Evolutionary conservation across 2,797 vertebrate species (phyloP).

Genomic region (Rhinella marina): DNA sequence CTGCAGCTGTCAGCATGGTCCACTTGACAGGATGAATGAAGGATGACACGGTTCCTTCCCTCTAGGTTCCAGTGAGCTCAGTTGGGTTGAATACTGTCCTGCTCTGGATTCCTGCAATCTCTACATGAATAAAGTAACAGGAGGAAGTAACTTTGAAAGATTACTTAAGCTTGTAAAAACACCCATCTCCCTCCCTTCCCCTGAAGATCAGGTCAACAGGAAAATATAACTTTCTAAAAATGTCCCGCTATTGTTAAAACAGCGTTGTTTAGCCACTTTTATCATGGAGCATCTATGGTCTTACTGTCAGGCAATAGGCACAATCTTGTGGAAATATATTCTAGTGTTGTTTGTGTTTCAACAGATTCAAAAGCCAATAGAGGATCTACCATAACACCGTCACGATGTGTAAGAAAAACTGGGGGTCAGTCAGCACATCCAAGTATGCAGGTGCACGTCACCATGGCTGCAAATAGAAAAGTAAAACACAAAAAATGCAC

Average conservation of each 20-base stretch:
- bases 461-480: too few species aligned
- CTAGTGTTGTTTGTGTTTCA: not conserved
- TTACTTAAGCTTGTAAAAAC: conserved; percentile 67
- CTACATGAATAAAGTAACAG: conserved; percentile 59
- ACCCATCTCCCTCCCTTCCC: conserved; percentile 60
- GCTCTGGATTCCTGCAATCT: conserved; percentile 1
- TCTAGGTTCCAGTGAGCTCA: conserved; percentile 66
- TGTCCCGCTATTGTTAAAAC: conserved; percentile 50
- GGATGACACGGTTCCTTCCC: conserved; percentile 77
- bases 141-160: conserved; percentile 72
- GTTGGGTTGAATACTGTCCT: conserved; percentile 65
- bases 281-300: conserved; percentile 40
- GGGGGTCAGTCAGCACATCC: too few species aligned
- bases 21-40: conserved; percentile 73
- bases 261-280: conserved; percentile 12
- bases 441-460: too few species aligned
- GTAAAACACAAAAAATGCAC: too few species aligned
- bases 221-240: conserved; percentile 67
- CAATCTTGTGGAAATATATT: not conserved
- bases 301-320: not conserved
- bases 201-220: conserved; percentile 70
- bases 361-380: not conserved
- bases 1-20: conserved; percentile 63
- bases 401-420: not conserved
- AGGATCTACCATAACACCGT: not conserved